Conservation (phyloP, 1,140 invertebrate species). For the Drosophila prosaltans region DNA sequence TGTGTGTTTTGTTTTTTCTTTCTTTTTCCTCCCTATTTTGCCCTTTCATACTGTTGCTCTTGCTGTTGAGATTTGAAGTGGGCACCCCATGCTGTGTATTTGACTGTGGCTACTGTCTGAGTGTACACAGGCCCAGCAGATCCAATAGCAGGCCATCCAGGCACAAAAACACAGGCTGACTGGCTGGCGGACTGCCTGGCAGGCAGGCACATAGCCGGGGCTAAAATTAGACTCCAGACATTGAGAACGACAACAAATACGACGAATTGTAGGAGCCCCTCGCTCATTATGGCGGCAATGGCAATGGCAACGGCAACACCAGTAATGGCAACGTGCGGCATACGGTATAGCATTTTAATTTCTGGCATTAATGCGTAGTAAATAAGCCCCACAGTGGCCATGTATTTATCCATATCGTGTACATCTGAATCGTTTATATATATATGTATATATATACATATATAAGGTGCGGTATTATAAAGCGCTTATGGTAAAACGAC, state of each 20-base stretch:
- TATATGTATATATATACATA: background rate
- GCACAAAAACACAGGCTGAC: constrained; percentile 1
- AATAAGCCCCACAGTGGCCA: constrained; percentile 38
- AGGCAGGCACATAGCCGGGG: background rate
- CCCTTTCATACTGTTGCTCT: constrained; percentile 23
- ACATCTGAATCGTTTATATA: constrained; percentile 10
- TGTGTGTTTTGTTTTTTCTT: background rate
- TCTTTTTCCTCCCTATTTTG: constrained; percentile 28
- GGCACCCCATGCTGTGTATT: constrained; percentile 71
- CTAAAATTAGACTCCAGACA: constrained; percentile 80
- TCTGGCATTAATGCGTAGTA: constrained; percentile 66
- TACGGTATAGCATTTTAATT: constrained; percentile 72
- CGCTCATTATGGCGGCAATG: constrained; percentile 61
- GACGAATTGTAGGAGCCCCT: constrained; percentile 34
- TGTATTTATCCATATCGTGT: constrained; percentile 21
- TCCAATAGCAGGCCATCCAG: constrained; percentile 26
- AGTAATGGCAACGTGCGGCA: constrained; percentile 34
- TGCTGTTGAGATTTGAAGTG: constrained; percentile 60
- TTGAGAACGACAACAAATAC: constrained; percentile 9
- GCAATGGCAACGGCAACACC: constrained; percentile 22
- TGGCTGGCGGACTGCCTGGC: constrained; percentile 5
- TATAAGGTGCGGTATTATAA: constrained; percentile 40
- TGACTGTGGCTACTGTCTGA: constrained; percentile 49
- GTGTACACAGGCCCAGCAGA: background rate
- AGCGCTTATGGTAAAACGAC: constrained; percentile 31